Evolutionary conservation across 2,888 invertebrate species (phyloP).

Genomic region (Theretra japonica): DNA sequence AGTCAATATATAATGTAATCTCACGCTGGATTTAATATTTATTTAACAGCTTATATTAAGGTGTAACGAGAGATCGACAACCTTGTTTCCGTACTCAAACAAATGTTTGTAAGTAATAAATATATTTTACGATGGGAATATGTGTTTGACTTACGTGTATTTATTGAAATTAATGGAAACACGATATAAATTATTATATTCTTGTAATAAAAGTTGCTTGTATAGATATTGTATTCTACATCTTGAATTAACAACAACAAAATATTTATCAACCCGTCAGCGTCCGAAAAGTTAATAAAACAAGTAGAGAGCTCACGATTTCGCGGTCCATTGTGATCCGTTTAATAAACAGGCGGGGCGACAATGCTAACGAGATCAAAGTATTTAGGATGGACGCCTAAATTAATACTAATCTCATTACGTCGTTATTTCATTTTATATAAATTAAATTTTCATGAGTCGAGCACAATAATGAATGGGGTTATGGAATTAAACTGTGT

Average conservation of each 20-base stretch:
- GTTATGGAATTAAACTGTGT: not conserved
- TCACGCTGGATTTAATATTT: too few relatives aligned
- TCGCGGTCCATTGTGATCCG: slow-evolving; percentile 46
- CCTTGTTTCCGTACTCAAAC: too few relatives aligned
- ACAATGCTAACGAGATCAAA: slow-evolving; percentile 60
- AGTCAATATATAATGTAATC: too few relatives aligned
- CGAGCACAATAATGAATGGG: not conserved
- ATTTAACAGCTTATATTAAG: too few relatives aligned
- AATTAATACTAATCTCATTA: slow-evolving; percentile 60
- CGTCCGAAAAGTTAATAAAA: slow-evolving; percentile 36
- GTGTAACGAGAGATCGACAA: too few relatives aligned
- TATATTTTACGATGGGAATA: not conserved
- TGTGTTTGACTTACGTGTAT: too few relatives aligned
- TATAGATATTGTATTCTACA: too few relatives aligned
- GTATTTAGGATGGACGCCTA: slow-evolving; percentile 60
- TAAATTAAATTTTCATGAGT: slow-evolving; percentile 52
- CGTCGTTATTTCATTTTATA: slow-evolving; percentile 50
- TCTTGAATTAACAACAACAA: not conserved
- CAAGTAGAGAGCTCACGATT: slow-evolving; percentile 21
- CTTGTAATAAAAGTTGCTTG: too few relatives aligned
- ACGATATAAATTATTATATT: too few relatives aligned
- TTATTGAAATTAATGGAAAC: too few relatives aligned
- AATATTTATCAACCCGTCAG: slow-evolving; percentile 29
- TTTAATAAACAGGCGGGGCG: slow-evolving; percentile 51
- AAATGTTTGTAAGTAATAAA: not conserved